Conservation (phyloP, 1,140 invertebrate genomes). For the Diorhabda elongata region DNA sequence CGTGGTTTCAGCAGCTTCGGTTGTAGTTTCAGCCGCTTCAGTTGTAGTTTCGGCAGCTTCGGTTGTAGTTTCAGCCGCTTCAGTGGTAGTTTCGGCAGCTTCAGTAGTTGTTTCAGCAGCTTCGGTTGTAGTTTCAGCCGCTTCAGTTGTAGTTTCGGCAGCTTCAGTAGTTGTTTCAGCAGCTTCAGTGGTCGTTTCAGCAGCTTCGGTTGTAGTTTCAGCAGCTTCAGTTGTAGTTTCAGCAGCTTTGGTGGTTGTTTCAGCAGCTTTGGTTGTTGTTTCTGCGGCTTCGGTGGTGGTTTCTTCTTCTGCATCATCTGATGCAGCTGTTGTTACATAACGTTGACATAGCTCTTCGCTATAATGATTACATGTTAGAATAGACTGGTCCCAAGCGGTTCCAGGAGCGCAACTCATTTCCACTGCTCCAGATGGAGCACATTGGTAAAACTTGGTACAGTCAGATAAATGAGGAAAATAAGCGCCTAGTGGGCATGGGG, state of each 20-base stretch:
- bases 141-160: background rate
- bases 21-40: too few species aligned
- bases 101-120: too few species aligned
- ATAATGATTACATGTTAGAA: background rate
- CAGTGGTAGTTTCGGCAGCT: too few species aligned
- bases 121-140: too few species aligned
- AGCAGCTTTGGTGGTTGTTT: background rate
- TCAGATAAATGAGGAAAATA: conserved; percentile 20
- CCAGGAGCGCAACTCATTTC: conserved; percentile 41
- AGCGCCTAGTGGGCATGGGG: background rate
- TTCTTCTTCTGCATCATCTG: background rate
- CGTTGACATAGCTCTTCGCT: background rate
- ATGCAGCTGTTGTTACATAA: background rate
- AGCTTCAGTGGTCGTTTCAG: too few species aligned
- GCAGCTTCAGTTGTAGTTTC: too few species aligned
- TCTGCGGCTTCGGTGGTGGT: background rate
- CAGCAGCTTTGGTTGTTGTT: background rate
- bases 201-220: too few species aligned
- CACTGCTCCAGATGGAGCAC: conserved; percentile 20
- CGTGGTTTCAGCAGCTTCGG: too few species aligned
- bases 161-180: background rate
- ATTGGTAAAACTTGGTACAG: conserved; percentile 26
- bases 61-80: too few species aligned
- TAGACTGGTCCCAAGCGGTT: conserved; percentile 35
- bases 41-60: too few species aligned